phyloP scores from a whole-genome alignment of 2,797 vertebrate species.

The Falco berigora region DNA sequence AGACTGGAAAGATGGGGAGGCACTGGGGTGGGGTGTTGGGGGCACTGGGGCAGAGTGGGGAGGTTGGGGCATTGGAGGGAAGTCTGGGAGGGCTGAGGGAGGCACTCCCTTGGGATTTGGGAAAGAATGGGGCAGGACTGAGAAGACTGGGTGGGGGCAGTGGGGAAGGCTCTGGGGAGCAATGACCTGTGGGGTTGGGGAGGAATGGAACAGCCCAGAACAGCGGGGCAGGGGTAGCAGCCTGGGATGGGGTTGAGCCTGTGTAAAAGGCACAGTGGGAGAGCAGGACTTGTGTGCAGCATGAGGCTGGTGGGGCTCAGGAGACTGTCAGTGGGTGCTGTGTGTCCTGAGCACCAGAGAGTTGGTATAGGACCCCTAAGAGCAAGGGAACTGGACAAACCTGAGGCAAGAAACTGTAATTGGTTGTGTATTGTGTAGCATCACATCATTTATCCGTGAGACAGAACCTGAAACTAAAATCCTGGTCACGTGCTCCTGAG shows the following conservation, averaged over 20 bases:
- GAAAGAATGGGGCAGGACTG: not conserved
- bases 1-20: not conserved
- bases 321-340: not conserved
- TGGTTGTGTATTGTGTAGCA: not conserved
- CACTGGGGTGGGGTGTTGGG: not conserved
- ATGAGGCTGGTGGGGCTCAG: not conserved
- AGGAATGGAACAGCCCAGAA: not conserved
- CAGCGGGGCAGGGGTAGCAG: fast-evolving
- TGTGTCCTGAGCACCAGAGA: fast-evolving
- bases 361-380: no score
- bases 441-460: not conserved
- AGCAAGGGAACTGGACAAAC: not conserved
- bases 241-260: not conserved
- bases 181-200: no score
- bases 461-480: not conserved
- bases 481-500: not conserved
- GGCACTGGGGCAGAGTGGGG: not conserved
- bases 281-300: no score
- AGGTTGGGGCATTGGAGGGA: no score
- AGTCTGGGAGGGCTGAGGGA: not conserved
- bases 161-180: no score
- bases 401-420: not conserved
- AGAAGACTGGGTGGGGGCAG: not conserved
- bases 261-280: not conserved
- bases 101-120: not conserved